phyloP scores from a whole-genome alignment of 1,140 invertebrate species.

The Trypoxylus dichotomus region DNA sequence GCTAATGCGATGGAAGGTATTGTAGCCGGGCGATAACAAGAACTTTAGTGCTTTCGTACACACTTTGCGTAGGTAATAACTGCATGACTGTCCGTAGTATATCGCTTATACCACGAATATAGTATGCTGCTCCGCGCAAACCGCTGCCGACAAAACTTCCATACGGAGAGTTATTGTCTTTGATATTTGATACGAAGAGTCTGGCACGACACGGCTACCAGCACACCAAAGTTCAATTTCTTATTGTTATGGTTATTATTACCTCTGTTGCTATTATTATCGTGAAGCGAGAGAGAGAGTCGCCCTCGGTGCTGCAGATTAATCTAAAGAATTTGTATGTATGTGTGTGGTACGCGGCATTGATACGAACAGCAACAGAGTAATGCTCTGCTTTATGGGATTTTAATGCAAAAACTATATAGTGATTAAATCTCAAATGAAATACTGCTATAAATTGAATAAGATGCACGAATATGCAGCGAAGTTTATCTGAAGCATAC shows the following conservation, averaged over 20 bases:
- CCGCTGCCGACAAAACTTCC: neutral
- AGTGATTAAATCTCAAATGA: neutral
- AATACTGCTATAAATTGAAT: neutral
- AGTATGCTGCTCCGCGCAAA: neutral
- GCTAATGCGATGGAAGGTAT: constrained; percentile 25
- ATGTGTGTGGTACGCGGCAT: neutral
- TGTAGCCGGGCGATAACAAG: constrained; percentile 30
- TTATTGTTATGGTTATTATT: constrained; percentile 1
- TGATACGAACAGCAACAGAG: neutral
- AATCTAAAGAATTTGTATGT: neutral
- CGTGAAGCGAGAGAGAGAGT: neutral
- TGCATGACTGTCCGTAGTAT: neutral
- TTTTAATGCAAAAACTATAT: neutral
- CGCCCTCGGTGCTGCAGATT: neutral
- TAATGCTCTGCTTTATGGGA: neutral
- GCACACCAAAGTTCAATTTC: neutral
- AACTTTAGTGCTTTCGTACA: constrained; percentile 29
- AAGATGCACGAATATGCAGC: neutral
- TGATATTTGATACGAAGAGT: constrained; percentile 18
- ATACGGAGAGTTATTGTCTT: constrained; percentile 1
- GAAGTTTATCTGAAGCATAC: no score
- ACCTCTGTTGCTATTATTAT: neutral
- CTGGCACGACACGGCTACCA: neutral
- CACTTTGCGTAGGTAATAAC: constrained; percentile 31
- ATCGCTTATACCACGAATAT: neutral